Evolutionary conservation across 1,140 invertebrate genomes (phyloP), one percentile per base, ranked within the genome.

Genomic region (Chrysoperla carnea): DNA sequence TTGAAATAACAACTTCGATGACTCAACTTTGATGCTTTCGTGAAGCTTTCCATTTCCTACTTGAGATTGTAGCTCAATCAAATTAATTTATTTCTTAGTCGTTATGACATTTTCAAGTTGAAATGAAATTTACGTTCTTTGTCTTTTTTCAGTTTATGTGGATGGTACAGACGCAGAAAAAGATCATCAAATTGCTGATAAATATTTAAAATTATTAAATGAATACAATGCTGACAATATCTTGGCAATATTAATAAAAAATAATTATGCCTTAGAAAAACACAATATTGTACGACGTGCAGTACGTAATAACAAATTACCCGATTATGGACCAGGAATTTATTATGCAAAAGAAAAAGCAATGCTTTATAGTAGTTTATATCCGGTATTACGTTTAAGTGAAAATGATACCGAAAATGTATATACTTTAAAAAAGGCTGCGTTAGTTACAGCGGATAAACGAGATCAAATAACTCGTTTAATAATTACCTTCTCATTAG

Each of bases 401-500:
- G 14, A 23, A 27, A 41, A 41, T 14, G 40, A 41, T 33, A 13
- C 40, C n/a, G n/a, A 8, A 29, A 13, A 7, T 31, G n/a, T 8
- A 29, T 41, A 29, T n/a, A 9, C n/a, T 4, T 27, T 41, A 14
- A 28, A 28, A 33, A 23, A 23, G 9, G 28, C 28, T 31, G 29
- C 29, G 2, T 7, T 33, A 12, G 28, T 29, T 6, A 29, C 11
- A 13, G 23, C 9, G 7, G 40, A 41, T 33, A 13, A 31, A n/a
- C 40, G 40, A 6, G 40, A 33, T n/a, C 11, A 13, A 11, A 6
- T n/a, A 11, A 29, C 29, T 9, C 9, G 40, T 8, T 14, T 41
- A n/a, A 15, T 41, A n/a, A 13, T 23, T 33, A 31, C 9, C 1
- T 33, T 33, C 6, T 9, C 50, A 14, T 38, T 44, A 35, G 47